A percentile compares a stretch with the other conserved stretches of the same genome.
phyloP scores from a whole-genome alignment of 2,888 invertebrate species.

The Macrosiphum euphorbiae region DNA sequence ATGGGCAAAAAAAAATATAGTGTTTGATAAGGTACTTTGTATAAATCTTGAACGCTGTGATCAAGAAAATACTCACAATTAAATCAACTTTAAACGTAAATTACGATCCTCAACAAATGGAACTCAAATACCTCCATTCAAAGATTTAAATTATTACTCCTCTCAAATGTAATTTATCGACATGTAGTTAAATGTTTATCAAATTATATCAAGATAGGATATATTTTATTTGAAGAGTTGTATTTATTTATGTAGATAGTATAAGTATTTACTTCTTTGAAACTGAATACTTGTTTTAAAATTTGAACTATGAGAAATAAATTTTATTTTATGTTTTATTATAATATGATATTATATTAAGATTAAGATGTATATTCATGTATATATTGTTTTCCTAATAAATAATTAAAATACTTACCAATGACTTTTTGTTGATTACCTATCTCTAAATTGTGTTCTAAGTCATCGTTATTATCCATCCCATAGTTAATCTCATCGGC shows the following conservation, averaged over 20 bases:
- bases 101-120: background rate
- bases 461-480: background rate
- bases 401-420: background rate
- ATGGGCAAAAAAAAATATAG: background rate
- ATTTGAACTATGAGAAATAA: too few species aligned
- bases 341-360: background rate
- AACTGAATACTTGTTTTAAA: background rate
- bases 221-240: too few species aligned
- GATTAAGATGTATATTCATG: background rate
- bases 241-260: background rate
- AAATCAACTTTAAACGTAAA: background rate
- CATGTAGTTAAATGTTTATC: background rate
- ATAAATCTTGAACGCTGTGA: background rate
- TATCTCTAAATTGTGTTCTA: background rate
- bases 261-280: background rate
- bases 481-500: background rate
- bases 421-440: background rate
- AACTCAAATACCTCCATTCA: background rate
- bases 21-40: background rate
- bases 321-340: background rate
- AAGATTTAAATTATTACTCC: background rate
- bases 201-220: too few species aligned
- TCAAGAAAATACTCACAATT: conserved; percentile 1
- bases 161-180: background rate
- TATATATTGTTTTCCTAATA: background rate